Base-by-base conservation (phyloP, 2,888 invertebrate species). In the Erannis defoliaria region DNA sequence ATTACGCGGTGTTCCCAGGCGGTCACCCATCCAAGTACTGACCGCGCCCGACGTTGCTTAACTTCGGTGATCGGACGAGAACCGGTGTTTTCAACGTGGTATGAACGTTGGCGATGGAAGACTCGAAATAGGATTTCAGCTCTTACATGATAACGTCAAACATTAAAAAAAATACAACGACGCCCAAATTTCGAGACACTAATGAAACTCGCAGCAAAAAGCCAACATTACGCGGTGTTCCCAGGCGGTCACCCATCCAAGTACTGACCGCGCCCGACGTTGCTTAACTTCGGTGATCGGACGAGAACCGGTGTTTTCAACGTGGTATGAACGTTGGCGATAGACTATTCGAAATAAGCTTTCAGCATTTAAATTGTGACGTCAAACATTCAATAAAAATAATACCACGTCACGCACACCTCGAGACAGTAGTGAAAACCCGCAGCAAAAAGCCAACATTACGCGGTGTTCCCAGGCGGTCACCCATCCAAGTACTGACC, bases 21-120 rank as follows among this genome's bases (percentile, higher is more conserved):
- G 88, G 89, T 89, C 90, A 89, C 89, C 89, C 90, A 90, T 89
- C 89, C 88, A 90, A 89, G 89, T 89, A 90, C 89, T 89, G 86
- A 90, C 85, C 85, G 78, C 89, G 88, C 88, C 89, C 72, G 66
- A 84, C 78, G 83, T 83, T 85, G 84, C 23, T 84, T 83, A 67
- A 82, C 84, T 84, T 85, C 84, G 84, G 84, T 84, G 85, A 84
- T 86, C 85, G 85, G 85, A 86, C 85, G 86, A 88, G 86, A 85
- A 88, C 85, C 84, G 86, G 23, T 23, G 23, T 23, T 23, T 23
- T 23, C 23, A 23, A 23, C 23, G 23, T 23, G n/a, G n/a, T n/a
- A n/a, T n/a, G n/a, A n/a, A n/a, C n/a, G n/a, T n/a, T n/a, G n/a
- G n/a, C n/a, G n/a, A n/a, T n/a, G n/a, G n/a, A n/a, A n/a, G n/a